These are phyloP conservation scores for Tetragonisca angustula DNA, from an alignment of 2,888 invertebrate genomes.

Conservation along the genomic window DNA sequence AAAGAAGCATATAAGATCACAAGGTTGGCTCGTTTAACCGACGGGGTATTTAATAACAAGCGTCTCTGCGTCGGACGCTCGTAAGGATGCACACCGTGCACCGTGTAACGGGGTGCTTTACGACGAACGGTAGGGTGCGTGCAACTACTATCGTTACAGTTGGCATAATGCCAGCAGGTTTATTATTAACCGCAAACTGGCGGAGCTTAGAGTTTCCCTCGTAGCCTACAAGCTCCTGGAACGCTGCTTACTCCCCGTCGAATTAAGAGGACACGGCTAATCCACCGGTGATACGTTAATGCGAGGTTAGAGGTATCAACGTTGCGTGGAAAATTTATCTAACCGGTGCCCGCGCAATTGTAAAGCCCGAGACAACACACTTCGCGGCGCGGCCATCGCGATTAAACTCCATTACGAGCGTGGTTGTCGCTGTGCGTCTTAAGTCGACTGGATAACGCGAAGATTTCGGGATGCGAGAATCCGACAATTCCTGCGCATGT, in stretches of 20 bases:
- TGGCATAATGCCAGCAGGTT: slow-evolving; percentile 63
- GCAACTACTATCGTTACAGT: slow-evolving; percentile 54
- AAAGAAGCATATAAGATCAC: background rate
- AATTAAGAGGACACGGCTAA: slow-evolving; percentile 63
- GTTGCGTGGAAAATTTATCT: slow-evolving; percentile 48
- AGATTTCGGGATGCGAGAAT: background rate
- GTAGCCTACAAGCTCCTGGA: background rate
- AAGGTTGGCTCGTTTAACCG: background rate
- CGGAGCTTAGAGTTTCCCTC: slow-evolving; percentile 47
- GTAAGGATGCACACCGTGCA: slow-evolving; percentile 37
- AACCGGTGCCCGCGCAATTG: background rate
- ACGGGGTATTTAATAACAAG: slow-evolving; percentile 36
- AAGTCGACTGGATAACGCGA: background rate
- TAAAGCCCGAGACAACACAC: slow-evolving; percentile 3
- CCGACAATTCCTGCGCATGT: too few species aligned
- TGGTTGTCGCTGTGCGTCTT: background rate
- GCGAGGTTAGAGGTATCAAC: slow-evolving; percentile 49
- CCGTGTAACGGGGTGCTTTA: slow-evolving; percentile 51
- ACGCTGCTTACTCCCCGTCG: slow-evolving; percentile 8
- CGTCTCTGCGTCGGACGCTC: slow-evolving; percentile 20
- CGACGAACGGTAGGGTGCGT: slow-evolving; percentile 49
- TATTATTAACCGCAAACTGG: slow-evolving; percentile 69
- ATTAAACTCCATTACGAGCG: slow-evolving; percentile 48
- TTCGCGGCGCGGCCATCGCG: background rate
- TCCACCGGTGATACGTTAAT: slow-evolving; percentile 60